Evolutionary conservation across 2,113 vertebrate genomes (phyloP).

Genomic region (Emydura subglobosa): DNA sequence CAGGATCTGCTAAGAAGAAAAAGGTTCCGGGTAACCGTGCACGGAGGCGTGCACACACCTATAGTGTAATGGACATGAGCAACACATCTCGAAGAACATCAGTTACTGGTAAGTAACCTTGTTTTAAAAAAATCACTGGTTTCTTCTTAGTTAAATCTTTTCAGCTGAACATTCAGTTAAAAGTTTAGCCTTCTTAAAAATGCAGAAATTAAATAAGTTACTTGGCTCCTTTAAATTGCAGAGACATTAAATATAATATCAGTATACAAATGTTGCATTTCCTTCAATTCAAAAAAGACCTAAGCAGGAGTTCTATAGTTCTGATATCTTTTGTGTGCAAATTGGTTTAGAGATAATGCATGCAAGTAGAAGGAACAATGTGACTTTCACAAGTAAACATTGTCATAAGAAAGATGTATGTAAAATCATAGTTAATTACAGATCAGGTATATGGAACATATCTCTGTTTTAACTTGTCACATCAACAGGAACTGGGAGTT

Average conservation of each 20-base stretch:
- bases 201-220: neutral
- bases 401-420: neutral
- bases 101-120: too few species aligned
- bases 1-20: too few species aligned
- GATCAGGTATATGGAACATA: rapidly evolving
- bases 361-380: neutral
- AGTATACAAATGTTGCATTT: neutral
- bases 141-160: neutral
- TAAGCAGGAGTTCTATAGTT: neutral
- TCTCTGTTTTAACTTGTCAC: neutral
- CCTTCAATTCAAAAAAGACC: neutral
- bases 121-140: neutral
- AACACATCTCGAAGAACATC: too few species aligned
- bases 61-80: too few species aligned
- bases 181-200: conserved; percentile 17
- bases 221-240: neutral
- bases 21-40: too few species aligned
- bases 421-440: neutral
- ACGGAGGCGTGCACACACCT: too few species aligned
- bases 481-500: neutral
- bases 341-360: neutral
- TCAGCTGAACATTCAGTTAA: neutral
- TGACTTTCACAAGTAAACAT: neutral
- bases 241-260: neutral
- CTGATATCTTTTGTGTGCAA: neutral